phyloP scores from a whole-genome alignment of 2,888 invertebrate genomes.

The Chrysolina oricalcia region DNA sequence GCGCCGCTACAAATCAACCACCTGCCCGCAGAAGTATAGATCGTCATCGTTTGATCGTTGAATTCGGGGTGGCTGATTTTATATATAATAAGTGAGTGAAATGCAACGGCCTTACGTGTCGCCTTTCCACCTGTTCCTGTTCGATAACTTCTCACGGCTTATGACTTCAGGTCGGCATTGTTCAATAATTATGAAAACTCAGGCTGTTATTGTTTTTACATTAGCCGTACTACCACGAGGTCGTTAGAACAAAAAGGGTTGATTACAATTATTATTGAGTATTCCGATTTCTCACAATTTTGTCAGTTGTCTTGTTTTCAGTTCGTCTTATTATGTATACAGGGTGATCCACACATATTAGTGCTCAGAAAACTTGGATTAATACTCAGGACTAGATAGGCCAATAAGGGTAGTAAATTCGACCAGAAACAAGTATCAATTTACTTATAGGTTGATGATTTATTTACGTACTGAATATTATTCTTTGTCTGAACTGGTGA shows the following conservation, averaged over 20 bases:
- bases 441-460: no score
- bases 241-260: conserved; percentile 24
- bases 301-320: neutral
- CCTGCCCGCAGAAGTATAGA: conserved; percentile 38
- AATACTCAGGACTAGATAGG: no score
- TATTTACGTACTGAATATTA: no score
- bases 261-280: neutral
- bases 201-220: conserved; percentile 51
- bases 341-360: no score
- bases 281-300: neutral
- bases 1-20: neutral
- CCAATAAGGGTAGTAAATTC: no score
- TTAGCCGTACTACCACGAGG: conserved; percentile 32
- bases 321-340: no score
- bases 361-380: no score
- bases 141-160: conserved; percentile 70
- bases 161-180: conserved; percentile 62
- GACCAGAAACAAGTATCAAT: no score
- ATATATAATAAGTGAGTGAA: conserved; percentile 61
- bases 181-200: conserved; percentile 51
- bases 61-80: conserved; percentile 60
- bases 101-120: conserved; percentile 64
- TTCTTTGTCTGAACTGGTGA: no score
- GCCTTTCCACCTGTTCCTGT: conserved; percentile 65
- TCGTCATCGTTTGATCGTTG: conserved; percentile 57